A percentile compares a stretch with the other conserved stretches of the same genome.
These are phyloP conservation scores for Byasa hedistus DNA, from an alignment of 2,888 invertebrate species.

Conservation along the genomic window DNA sequence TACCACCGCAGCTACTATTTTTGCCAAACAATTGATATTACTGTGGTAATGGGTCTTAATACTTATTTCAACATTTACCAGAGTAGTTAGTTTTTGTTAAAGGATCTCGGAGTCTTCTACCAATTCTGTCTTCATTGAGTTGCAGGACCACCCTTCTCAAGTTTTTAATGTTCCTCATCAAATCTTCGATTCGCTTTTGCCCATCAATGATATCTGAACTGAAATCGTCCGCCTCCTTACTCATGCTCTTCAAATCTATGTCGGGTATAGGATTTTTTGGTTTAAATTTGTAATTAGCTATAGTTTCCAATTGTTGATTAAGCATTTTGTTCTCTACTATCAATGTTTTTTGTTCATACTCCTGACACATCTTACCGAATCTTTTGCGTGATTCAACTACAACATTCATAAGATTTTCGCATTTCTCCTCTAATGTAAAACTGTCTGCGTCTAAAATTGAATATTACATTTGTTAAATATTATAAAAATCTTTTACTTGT, in stretches of 20 bases:
- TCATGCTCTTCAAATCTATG: slow-evolving; percentile 41
- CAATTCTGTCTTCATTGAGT: slow-evolving; percentile 51
- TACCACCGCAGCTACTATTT: too few species aligned
- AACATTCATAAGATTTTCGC: slow-evolving; percentile 66
- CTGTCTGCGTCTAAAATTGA: slow-evolving; percentile 47
- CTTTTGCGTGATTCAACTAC: slow-evolving; percentile 72
- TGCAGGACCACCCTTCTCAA: slow-evolving; percentile 55
- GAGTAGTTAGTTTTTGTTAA: slow-evolving; percentile 41
- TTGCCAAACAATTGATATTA: too few species aligned
- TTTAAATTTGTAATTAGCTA: slow-evolving; percentile 55
- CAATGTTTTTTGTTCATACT: slow-evolving; percentile 59
- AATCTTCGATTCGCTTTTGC: slow-evolving; percentile 44
- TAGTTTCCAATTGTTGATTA: slow-evolving; percentile 56
- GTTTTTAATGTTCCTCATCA: slow-evolving; percentile 47
- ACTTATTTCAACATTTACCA: too few species aligned
- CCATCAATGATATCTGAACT: slow-evolving; percentile 46
- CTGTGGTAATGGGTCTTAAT: too few species aligned
- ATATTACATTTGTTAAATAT: background rate
- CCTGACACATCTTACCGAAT: slow-evolving; percentile 61
- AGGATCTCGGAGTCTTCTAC: slow-evolving; percentile 49
- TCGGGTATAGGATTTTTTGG: slow-evolving; percentile 47
- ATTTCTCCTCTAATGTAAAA: slow-evolving; percentile 53
- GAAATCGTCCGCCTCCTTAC: slow-evolving; percentile 55
- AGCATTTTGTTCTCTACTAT: slow-evolving; percentile 61
- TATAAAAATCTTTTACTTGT: too few species aligned